Evolutionary conservation across 2,888 invertebrate genomes (phyloP).

Genomic region (Anthrax anthrax): DNA sequence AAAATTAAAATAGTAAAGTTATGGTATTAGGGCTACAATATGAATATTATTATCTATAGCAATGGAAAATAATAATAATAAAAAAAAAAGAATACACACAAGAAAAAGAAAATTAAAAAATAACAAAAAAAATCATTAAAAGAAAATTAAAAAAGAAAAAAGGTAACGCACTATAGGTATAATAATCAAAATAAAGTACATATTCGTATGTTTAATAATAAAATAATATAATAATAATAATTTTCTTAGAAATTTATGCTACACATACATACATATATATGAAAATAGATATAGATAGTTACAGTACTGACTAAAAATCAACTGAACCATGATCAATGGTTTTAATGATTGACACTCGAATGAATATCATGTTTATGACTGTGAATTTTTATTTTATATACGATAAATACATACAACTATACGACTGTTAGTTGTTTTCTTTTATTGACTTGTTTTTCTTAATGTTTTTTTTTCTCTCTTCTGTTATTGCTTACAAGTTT

Average conservation of each 20-base stretch:
- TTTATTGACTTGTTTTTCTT: neutral
- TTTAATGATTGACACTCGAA: slow-evolving; percentile 7
- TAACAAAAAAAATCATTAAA: neutral
- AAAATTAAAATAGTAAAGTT: too few relatives aligned
- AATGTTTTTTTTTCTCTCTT: too few relatives aligned
- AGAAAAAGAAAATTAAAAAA: neutral
- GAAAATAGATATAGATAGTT: too few relatives aligned
- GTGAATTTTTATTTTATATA: neutral
- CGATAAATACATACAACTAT: too few relatives aligned
- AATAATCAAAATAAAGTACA: neutral
- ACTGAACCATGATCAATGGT: slow-evolving; percentile 5
- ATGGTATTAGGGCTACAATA: neutral
- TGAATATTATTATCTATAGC: neutral
- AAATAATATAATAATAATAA: too few relatives aligned
- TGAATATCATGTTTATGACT: slow-evolving; percentile 4
- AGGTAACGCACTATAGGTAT: slow-evolving; percentile 5
- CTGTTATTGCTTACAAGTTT: too few relatives aligned
- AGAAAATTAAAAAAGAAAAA: neutral
- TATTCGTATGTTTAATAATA: too few relatives aligned
- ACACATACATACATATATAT: too few relatives aligned
- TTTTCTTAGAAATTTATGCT: too few relatives aligned
- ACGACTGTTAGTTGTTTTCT: neutral
- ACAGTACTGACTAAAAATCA: neutral
- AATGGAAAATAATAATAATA: neutral
- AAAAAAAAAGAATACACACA: neutral